Evolutionary conservation across 2,888 invertebrate species (phyloP), one percentile per base, ranked within the genome.

Genomic region (Ophonus ardosiacus): DNA sequence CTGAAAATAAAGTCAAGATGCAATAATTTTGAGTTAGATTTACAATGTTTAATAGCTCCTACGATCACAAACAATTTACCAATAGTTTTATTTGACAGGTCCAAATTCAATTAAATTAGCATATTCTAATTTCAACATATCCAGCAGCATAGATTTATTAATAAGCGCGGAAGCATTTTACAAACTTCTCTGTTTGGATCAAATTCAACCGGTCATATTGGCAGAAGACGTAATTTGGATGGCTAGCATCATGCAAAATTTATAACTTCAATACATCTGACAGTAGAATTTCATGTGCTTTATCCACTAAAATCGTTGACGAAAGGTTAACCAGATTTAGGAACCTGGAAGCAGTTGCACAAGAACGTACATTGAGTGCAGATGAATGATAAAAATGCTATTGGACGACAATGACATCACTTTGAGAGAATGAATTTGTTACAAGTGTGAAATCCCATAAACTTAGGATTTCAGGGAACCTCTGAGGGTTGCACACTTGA

Each of bases 41-140:
- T 80, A 13, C 7, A 59, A 21, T 80, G 21, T 61, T 17, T 31
- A 61, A 15, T 80, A 24, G 8, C 59, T 3, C 38, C 59, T 56
- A 7, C 7, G 43, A 87, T 88, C 15, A 87, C 86, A 8, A 82
- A 86, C 56, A 82, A 86, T 63, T 71, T 87, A 24, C 87, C 87
- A 7, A 61, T 31, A 56, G 21, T 82, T 86, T 65, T 57, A 87
- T 51, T 15, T 79, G 1, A 61, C 15, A n/a, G 85, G 51, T 61
- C 61, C 87, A 0, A 65, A 59, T 6, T 43, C 85, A n/a, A 82
- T 87, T 2, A 38, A 74, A 4, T 80, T 88, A 24, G 87, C 87
- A 17, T 87, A 87, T 18, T 86, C 86, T 7, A 59, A 74, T 13
- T 86, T 86, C 24, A 56, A 79, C 31, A 63, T 81, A 18, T 85